A percentile compares a stretch with the other conserved stretches of the same genome.
Conservation (phyloP, 2,888 invertebrate genomes). For the Lepidonotus clava region DNA sequence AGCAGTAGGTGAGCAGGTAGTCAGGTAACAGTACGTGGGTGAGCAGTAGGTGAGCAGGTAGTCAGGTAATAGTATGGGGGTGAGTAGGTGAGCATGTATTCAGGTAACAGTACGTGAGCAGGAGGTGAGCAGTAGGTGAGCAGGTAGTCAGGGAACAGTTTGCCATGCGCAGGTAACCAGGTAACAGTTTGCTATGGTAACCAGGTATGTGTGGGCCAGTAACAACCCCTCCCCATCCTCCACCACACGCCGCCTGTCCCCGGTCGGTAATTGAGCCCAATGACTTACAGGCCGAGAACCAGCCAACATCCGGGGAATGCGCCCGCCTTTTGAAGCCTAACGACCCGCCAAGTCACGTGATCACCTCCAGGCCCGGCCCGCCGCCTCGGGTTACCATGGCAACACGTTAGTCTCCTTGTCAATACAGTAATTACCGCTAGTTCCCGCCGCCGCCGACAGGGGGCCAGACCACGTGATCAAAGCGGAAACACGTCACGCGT, state of each 20-base stretch:
- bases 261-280: not conserved
- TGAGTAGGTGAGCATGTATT: too few relatives aligned
- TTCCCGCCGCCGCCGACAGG: not conserved
- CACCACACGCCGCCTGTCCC: not conserved
- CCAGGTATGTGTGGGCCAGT: conserved; percentile 23
- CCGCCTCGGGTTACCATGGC: conserved; percentile 15
- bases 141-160: too few relatives aligned
- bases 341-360: not conserved
- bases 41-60: too few relatives aligned
- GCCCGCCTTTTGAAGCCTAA: conserved; percentile 13
- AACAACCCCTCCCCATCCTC: too few relatives aligned
- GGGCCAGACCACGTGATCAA: not conserved
- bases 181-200: too few relatives aligned
- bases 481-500: not conserved
- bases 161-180: too few relatives aligned
- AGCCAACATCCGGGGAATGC: conserved; percentile 10
- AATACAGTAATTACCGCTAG: not conserved
- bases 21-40: too few relatives aligned
- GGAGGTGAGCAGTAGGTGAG: too few relatives aligned
- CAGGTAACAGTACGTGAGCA: too few relatives aligned
- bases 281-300: not conserved
- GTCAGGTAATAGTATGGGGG: too few relatives aligned
- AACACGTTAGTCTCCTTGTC: conserved; percentile 16
- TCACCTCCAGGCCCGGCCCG: not conserved
- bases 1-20: too few relatives aligned